A percentile compares a stretch with the other conserved stretches of the same genome.
These are phyloP conservation scores for Ischnura elegans DNA, from an alignment of 2,888 invertebrate genomes.

Conservation along the genomic window DNA sequence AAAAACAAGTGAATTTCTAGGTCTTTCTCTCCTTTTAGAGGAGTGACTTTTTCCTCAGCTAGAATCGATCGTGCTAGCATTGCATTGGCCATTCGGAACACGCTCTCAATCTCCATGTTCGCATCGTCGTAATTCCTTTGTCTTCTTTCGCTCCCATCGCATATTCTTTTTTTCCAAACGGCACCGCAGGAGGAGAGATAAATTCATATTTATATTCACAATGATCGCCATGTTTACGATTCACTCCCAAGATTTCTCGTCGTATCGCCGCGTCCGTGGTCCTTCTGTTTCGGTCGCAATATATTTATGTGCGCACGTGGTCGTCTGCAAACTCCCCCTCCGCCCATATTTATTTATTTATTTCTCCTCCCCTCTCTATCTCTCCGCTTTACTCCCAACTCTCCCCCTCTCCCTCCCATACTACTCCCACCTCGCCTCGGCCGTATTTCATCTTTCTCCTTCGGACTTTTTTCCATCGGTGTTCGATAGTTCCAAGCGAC, in stretches of 20 bases:
- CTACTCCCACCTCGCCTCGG: neutral
- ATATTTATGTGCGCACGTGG: constrained; percentile 14
- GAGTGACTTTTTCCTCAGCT: neutral
- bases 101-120: neutral
- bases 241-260: constrained; percentile 39
- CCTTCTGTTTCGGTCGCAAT: constrained; percentile 29
- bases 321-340: constrained; percentile 34
- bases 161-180: neutral
- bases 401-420: neutral
- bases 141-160: neutral
- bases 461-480: constrained; percentile 46
- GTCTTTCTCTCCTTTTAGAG: neutral
- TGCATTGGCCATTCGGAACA: neutral
- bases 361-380: neutral
- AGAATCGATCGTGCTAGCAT: neutral
- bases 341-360: too few species aligned
- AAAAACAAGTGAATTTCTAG: neutral
- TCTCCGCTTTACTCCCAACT: neutral
- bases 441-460: neutral
- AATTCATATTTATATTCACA: neutral
- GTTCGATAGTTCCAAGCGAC: constrained; percentile 58
- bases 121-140: neutral
- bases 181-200: neutral
- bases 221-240: constrained; percentile 28
- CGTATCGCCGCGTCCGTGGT: too few species aligned